A percentile compares a stretch with the other conserved stretches of the same genome.
phyloP scores from a whole-genome alignment of 2,113 vertebrate genomes.

The Vireo altiloquus region DNA sequence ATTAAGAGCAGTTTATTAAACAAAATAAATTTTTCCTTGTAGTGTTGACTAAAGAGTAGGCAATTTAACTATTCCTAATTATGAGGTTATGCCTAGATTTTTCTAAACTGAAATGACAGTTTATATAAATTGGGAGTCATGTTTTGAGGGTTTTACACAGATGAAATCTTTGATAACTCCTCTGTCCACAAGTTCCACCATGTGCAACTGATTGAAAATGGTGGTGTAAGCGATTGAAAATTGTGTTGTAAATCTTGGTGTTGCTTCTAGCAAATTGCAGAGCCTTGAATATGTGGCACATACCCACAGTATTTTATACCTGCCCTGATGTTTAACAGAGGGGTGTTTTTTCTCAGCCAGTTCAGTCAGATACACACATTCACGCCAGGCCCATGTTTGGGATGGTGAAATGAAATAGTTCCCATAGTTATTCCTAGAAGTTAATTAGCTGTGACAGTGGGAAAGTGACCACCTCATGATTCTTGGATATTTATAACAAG shows the following conservation, averaged over 20 bases:
- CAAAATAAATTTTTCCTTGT: constrained; percentile 27
- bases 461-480: constrained; percentile 67
- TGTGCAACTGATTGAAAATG: neutral
- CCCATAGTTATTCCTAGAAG: constrained; percentile 67
- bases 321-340: neutral
- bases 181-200: neutral
- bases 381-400: neutral
- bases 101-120: neutral
- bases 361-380: neutral
- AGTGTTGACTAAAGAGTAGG: neutral
- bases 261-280: neutral
- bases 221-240: neutral
- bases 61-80: constrained; percentile 12
- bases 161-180: neutral
- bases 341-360: neutral
- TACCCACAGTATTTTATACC: neutral
- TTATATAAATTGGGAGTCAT: neutral
- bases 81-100: neutral
- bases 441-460: constrained; percentile 74
- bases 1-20: constrained; percentile 45
- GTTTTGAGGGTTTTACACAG: neutral
- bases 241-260: neutral
- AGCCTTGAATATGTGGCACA: neutral
- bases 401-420: constrained; percentile 44
- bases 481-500: constrained; percentile 66